These are phyloP conservation scores for Sycobia sp. DNA, from an alignment of 1,140 invertebrate genomes.

Conservation along the genomic window DNA sequence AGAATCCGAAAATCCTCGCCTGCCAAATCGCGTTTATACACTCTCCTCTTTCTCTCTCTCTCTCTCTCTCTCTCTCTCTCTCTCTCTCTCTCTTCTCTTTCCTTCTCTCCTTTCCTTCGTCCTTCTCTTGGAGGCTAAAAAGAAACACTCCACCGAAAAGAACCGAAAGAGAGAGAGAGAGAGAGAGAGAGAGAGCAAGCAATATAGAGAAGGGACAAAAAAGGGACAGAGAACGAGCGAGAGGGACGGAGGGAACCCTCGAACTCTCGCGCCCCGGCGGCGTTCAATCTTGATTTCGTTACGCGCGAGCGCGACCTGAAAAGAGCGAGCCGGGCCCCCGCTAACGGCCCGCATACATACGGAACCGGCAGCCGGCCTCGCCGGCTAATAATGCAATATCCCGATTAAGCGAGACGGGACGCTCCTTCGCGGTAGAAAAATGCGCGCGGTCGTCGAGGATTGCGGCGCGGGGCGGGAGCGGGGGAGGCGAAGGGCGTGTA, in stretches of 20 bases:
- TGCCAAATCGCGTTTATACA: no score
- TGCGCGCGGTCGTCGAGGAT: background rate
- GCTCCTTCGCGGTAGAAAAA: conserved; percentile 2
- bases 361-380: background rate
- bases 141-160: conserved; percentile 10
- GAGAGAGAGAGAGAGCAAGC: no score
- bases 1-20: no score
- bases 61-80: background rate
- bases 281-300: conserved; percentile 37
- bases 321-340: no score
- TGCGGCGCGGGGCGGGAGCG: conserved; percentile 1
- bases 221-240: background rate
- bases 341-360: no score
- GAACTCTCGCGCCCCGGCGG: no score
- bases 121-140: no score
- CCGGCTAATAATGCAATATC: conserved; percentile 36
- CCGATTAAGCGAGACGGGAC: conserved; percentile 35
- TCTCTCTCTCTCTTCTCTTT: background rate
- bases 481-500: conserved; percentile 19
- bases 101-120: no score
- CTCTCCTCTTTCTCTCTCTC: background rate
- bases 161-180: background rate
- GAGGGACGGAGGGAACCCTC: background rate
- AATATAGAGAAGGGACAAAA: no score
- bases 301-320: conserved; percentile 30